These are phyloP conservation scores for Ornithorhynchus anatinus DNA, from an alignment of 2,113 vertebrate species.

Conservation along the genomic window DNA sequence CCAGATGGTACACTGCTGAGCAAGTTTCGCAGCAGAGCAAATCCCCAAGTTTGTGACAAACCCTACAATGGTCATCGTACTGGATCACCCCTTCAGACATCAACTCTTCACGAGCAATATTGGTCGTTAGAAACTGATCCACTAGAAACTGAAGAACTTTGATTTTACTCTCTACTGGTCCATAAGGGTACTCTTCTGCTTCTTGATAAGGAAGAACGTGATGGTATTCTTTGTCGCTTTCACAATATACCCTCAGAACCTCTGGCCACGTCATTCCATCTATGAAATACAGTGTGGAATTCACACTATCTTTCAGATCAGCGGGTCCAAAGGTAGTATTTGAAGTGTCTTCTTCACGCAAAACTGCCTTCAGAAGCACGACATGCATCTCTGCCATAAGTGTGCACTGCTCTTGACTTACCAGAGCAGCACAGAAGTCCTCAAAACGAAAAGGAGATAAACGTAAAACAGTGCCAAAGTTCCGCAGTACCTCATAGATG, in stretches of 20 bases:
- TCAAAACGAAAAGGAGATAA: constrained; percentile 97
- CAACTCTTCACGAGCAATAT: constrained; percentile 95
- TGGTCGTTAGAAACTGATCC: constrained; percentile 97
- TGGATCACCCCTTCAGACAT: constrained; percentile 96
- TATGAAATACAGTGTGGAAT: constrained; percentile 96
- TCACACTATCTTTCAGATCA: constrained; percentile 96
- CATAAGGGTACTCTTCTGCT: constrained; percentile 93
- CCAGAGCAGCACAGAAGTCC: constrained; percentile 95
- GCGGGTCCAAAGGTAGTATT: constrained; percentile 98
- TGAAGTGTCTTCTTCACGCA: constrained; percentile 95
- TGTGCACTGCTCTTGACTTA: constrained; percentile 95
- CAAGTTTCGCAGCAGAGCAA: constrained; percentile 98
- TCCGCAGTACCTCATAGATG: constrained; percentile 94
- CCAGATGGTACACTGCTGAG: constrained; percentile 95
- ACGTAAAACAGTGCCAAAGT: constrained; percentile 94
- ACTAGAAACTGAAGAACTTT: constrained; percentile 96
- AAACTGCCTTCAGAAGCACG: constrained; percentile 91
- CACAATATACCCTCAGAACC: constrained; percentile 94
- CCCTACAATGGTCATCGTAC: constrained; percentile 96
- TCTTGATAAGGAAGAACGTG: constrained; percentile 91
- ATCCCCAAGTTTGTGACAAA: constrained; percentile 96
- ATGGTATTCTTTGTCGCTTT: constrained; percentile 93
- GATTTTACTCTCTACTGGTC: constrained; percentile 91
- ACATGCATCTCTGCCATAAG: constrained; percentile 95
- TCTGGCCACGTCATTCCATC: constrained; percentile 99